These are phyloP conservation scores for Sardina pilchardus DNA, from an alignment of 2,113 vertebrate species.

Conservation along the genomic window DNA sequence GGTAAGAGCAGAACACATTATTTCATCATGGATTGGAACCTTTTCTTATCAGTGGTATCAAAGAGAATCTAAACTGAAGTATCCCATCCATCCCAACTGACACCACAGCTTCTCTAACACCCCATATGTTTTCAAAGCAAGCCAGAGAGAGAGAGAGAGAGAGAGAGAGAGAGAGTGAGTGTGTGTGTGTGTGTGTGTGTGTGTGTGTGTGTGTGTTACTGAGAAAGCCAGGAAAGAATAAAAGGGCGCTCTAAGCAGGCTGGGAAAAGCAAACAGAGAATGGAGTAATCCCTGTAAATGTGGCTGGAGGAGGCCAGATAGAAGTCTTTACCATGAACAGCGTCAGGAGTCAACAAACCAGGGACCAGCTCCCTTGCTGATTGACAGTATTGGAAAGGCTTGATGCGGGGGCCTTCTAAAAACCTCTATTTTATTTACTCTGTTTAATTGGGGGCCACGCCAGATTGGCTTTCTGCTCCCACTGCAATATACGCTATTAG, in stretches of 20 bases:
- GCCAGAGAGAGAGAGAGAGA: conserved; percentile 23
- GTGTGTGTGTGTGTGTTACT: not conserved
- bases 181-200: no score
- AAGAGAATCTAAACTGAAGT: not conserved
- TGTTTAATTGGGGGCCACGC: conserved; percentile 44
- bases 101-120: not conserved
- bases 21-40: not conserved
- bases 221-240: not conserved
- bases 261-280: conserved; percentile 75
- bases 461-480: not conserved
- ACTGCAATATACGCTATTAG: not conserved
- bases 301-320: conserved; percentile 41
- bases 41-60: not conserved
- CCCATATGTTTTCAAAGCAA: not conserved
- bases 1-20: not conserved
- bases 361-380: conserved; percentile 43
- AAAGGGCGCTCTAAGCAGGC: conserved; percentile 56
- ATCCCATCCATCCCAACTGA: not conserved
- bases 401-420: conserved; percentile 47
- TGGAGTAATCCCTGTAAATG: conserved; percentile 63
- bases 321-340: conserved; percentile 44
- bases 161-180: not conserved
- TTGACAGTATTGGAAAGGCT: conserved; percentile 53
- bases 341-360: conserved; percentile 65
- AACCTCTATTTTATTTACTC: conserved; percentile 3